These are phyloP conservation scores for Hermetia illucens DNA, from an alignment of 1,140 invertebrate genomes.

Conservation along the genomic window DNA sequence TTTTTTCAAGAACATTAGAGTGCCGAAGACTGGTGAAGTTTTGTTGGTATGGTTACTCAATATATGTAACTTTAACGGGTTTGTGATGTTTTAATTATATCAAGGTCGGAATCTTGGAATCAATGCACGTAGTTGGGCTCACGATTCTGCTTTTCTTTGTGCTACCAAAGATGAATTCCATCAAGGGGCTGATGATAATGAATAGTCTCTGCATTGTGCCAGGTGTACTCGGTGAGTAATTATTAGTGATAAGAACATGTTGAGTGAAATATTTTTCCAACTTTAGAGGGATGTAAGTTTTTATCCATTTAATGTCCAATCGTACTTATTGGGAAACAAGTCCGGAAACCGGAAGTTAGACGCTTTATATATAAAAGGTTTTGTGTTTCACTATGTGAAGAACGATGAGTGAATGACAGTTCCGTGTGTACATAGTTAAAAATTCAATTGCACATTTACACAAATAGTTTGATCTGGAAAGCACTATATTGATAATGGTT, in stretches of 20 bases:
- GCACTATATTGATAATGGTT: too few species aligned
- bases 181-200: slow-evolving; percentile 82
- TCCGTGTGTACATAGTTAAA: too few species aligned
- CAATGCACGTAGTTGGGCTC: slow-evolving; percentile 72
- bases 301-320: neutral
- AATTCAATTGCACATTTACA: too few species aligned
- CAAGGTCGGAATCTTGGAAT: slow-evolving; percentile 54
- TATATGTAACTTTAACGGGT: neutral
- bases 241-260: slow-evolving; percentile 3
- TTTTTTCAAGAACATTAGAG: slow-evolving; percentile 55
- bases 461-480: too few species aligned
- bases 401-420: neutral
- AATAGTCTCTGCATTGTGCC: slow-evolving; percentile 89
- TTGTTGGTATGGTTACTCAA: slow-evolving; percentile 36
- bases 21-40: slow-evolving; percentile 21
- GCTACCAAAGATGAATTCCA: slow-evolving; percentile 75
- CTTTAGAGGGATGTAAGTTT: slow-evolving; percentile 23
- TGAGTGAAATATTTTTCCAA: slow-evolving; percentile 13
- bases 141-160: slow-evolving; percentile 75
- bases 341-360: too few species aligned
- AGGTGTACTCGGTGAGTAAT: slow-evolving; percentile 37
- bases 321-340: neutral
- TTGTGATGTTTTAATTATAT: too few species aligned
- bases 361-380: neutral
- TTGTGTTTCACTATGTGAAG: neutral